Evolutionary conservation across 2,888 invertebrate species (phyloP).

Genomic region (Syrphus vitripennis): DNA sequence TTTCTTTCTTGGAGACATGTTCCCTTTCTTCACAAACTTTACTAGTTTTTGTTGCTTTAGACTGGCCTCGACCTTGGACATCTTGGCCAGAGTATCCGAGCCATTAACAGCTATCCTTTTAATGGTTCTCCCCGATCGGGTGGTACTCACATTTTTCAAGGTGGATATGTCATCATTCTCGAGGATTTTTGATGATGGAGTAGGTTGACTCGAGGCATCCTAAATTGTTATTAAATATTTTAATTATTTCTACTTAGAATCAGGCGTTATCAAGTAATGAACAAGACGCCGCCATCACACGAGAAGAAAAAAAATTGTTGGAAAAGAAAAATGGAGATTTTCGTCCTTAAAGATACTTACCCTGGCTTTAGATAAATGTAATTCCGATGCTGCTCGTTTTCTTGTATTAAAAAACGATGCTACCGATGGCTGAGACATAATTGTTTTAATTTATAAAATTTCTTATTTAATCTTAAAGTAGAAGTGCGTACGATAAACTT

Average conservation of each 20-base stretch:
- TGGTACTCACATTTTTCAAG: slow-evolving; percentile 74
- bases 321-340: slow-evolving; percentile 43
- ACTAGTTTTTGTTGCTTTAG: slow-evolving; percentile 77
- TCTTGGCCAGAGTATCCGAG: slow-evolving; percentile 69
- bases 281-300: too few relatives aligned
- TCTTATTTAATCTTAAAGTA: neutral
- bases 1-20: slow-evolving; percentile 79
- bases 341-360: slow-evolving; percentile 76
- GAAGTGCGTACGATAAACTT: neutral
- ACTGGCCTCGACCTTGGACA: slow-evolving; percentile 75
- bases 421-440: slow-evolving; percentile 90
- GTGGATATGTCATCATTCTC: slow-evolving; percentile 75
- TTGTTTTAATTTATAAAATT: slow-evolving; percentile 51
- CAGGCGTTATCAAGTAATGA: neutral
- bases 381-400: slow-evolving; percentile 88
- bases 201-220: slow-evolving; percentile 39
- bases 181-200: slow-evolving; percentile 39
- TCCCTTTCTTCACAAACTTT: slow-evolving; percentile 79
- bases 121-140: slow-evolving; percentile 77
- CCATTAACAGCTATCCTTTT: slow-evolving; percentile 76
- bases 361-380: slow-evolving; percentile 83
- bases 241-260: slow-evolving; percentile 69
- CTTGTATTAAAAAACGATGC: slow-evolving; percentile 89
- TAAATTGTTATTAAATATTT: slow-evolving; percentile 41
- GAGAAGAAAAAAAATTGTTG: neutral